Conservation (phyloP, 1,140 invertebrate genomes). For the Drosophila pseudoobscura region DNA sequence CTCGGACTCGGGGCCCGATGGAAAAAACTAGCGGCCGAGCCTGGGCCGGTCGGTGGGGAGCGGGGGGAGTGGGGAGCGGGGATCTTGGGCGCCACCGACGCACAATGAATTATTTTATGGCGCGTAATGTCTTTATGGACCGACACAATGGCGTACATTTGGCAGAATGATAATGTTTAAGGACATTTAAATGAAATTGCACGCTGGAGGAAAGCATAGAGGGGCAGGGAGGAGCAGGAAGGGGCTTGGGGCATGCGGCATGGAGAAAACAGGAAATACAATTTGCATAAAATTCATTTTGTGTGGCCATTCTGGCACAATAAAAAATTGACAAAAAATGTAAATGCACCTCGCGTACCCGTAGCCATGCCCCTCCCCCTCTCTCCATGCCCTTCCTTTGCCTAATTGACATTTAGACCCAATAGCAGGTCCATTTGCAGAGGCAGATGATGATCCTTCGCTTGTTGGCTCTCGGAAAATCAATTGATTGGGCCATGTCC, state of each 20-base stretch:
- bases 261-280: slow-evolving; percentile 25
- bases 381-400: neutral
- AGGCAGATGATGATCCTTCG: slow-evolving; percentile 23
- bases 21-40: slow-evolving; percentile 51
- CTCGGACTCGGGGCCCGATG: slow-evolving; percentile 29
- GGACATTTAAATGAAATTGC: slow-evolving; percentile 64
- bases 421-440: slow-evolving; percentile 38
- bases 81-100: slow-evolving; percentile 3
- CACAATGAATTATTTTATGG: slow-evolving; percentile 75
- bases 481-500: slow-evolving; percentile 66
- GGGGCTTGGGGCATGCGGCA: neutral
- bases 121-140: slow-evolving; percentile 75
- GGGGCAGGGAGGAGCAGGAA: too few relatives aligned
- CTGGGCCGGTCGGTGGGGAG: neutral
- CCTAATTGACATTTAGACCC: slow-evolving; percentile 73
- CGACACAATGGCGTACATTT: slow-evolving; percentile 51
- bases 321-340: slow-evolving; percentile 50
- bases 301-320: slow-evolving; percentile 10
- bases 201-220: slow-evolving; percentile 15
- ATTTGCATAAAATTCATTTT: slow-evolving; percentile 72
- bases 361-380: slow-evolving; percentile 1
- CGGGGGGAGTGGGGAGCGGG: too few relatives aligned
- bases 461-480: slow-evolving; percentile 46
- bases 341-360: slow-evolving; percentile 43
- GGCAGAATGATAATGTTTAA: slow-evolving; percentile 55